phyloP scores from a whole-genome alignment of 1,140 invertebrate genomes.

The Panulirus ornatus region DNA sequence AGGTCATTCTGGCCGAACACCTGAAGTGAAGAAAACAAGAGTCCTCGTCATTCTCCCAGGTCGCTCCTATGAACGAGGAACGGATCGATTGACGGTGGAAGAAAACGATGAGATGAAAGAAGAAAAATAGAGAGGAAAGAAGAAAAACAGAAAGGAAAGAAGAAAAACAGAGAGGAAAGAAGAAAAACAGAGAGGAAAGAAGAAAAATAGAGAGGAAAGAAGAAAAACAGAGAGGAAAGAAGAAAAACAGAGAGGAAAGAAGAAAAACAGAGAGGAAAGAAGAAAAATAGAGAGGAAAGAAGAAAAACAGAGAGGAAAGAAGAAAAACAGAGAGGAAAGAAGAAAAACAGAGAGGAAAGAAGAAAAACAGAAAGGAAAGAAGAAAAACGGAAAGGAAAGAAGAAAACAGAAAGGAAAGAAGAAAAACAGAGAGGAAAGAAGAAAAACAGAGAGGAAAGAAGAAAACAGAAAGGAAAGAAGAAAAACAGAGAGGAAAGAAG shows the following conservation, averaged over 20 bases:
- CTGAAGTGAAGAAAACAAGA: neutral
- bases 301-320: neutral
- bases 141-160: neutral
- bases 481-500: neutral
- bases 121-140: neutral
- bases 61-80: neutral
- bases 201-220: neutral
- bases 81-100: neutral
- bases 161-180: neutral
- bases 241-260: neutral
- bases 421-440: neutral
- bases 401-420: neutral
- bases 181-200: neutral
- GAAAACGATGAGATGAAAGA: neutral
- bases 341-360: neutral
- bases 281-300: too few relatives aligned
- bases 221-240: neutral
- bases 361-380: neutral
- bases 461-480: neutral
- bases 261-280: too few relatives aligned
- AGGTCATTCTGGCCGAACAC: constrained; percentile 34
- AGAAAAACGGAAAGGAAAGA: neutral
- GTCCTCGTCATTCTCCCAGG: neutral
- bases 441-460: neutral
- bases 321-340: neutral